Evolutionary conservation across 2,888 invertebrate species (phyloP), one percentile per base, ranked within the genome.

Genomic region (Oscheius onirici): DNA sequence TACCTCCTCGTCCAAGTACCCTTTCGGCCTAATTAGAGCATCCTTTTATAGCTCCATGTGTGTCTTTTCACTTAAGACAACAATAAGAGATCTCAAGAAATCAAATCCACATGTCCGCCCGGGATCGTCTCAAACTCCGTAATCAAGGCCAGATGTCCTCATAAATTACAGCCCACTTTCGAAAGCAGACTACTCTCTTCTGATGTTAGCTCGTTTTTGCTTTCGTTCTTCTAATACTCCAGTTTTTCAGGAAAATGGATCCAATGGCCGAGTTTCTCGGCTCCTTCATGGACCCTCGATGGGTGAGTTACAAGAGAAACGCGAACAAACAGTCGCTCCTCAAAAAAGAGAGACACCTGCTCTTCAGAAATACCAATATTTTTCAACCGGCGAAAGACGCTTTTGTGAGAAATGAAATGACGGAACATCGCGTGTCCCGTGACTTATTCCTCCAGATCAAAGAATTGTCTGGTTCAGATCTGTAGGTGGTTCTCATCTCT

Each of bases 141-240:
- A 63, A 63, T 63, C 63, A 63, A 63, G 26, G 2, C 63, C 63
- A 63, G 63, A 63, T 63, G 63, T 20, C 49, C 63, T 24, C 44
- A 60, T 60, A 60, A 60, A 60, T 60, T 43, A 60, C 60, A 44
- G 24, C 60, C 43, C 22, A 17, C 22, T 17, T 49, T 17, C 22
- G 49, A 17, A 60, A 22, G 22, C 11, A 15, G 24, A 43, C 41
- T 11, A 22, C 17, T 41, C 44, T 58, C n/a, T 8, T 22, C 20
- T 41, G 17, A 22, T 43, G 15, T 44, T 44, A 13, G 28, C 20
- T 41, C 58, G n/a, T 34, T 20, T 41, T 5, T 40, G n/a, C 17
- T 17, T 13, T 52, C 52, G n/a, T 24, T 24, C 34, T n/a, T 3
- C 20, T 13, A 52, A 24, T 26, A 26, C 26, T 24, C 13, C 10